Evolutionary conservation across 2,888 invertebrate species (phyloP).

Genomic region (Antitype chi): DNA sequence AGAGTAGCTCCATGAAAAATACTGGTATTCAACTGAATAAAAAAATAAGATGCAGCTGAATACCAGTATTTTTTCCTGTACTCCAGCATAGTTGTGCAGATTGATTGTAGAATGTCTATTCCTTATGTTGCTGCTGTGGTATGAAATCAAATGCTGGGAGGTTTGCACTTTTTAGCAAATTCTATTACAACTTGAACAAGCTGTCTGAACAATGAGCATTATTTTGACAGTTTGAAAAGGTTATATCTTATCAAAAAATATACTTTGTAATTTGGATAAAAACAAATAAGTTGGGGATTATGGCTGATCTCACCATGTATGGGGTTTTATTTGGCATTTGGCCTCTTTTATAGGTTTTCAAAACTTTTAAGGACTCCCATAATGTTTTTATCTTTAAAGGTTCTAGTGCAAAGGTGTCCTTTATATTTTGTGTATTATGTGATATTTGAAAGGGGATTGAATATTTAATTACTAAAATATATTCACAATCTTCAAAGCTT

Average conservation of each 20-base stretch:
- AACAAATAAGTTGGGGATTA: not conserved
- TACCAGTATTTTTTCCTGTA: not conserved
- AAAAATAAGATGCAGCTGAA: no score
- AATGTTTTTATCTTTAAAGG: not conserved
- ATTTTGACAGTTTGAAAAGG: slow-evolving; percentile 7
- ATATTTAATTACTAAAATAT: not conserved
- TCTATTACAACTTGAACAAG: not conserved
- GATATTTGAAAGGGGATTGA: not conserved
- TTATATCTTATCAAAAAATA: not conserved
- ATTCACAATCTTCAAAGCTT: not conserved
- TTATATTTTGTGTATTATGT: not conserved
- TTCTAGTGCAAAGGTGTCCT: not conserved
- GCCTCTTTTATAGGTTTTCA: not conserved
- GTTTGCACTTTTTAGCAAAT: not conserved
- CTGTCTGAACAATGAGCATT: not conserved
- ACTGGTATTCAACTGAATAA: not conserved
- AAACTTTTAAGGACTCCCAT: not conserved
- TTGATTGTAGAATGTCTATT: not conserved
- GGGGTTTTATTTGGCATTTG: not conserved
- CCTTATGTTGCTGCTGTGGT: not conserved
- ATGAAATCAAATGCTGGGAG: not conserved
- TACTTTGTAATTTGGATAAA: slow-evolving; percentile 3
- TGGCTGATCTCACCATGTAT: not conserved
- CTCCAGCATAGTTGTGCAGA: not conserved
- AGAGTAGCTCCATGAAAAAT: not conserved